Evolutionary conservation across 1,140 invertebrate species (phyloP), one percentile per base, ranked within the genome.

Genomic region (Camponotus floridanus): DNA sequence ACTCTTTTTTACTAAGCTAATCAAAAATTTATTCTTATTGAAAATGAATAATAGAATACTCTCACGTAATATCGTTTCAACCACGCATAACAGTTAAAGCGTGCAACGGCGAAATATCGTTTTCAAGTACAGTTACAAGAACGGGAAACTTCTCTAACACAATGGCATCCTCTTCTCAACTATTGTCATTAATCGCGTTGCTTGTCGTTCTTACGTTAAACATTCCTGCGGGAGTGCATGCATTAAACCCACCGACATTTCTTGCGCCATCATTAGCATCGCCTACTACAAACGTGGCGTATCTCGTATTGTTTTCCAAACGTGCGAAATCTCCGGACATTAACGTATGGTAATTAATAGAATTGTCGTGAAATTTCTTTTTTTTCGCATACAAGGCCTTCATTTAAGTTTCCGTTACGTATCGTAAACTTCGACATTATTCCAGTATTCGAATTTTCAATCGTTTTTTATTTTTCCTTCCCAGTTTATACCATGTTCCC

Each of bases 131-230:
- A 8, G 68, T 74, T 83, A 48, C 79, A 73, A 74, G 39, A 61
- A 83, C 68, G 45, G 57, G 79, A 62, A 83, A 83, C 68, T 73
- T 39, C 79, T 31, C 68, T 48, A 83, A 83, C 71, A 83, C 59
- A 83, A 85, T 74, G 59, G 81, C 36, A 55, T 67, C 74, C 71
- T 74, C 67, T 67, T 85, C 81, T 55, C 59, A 76, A 64, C 81
- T 78, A 78, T 57, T 64, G 73, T 78, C 71, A 76, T 85, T 85
- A 76, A 85, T 78, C 73, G 81, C 81, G 81, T 51, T 68, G 81
- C 74, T 76, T 85, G 71, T 78, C 73, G 81, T 39, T 76, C 61
- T 85, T 76, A 85, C 73, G 33, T 67, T 76, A 76, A 64, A 85
- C 81, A 85, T 85, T 78, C 33, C 45, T 59, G 81, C 45, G 33